These are phyloP conservation scores for Gymnothorax javanicus DNA, from an alignment of 2,797 vertebrate species.

Conservation along the genomic window DNA sequence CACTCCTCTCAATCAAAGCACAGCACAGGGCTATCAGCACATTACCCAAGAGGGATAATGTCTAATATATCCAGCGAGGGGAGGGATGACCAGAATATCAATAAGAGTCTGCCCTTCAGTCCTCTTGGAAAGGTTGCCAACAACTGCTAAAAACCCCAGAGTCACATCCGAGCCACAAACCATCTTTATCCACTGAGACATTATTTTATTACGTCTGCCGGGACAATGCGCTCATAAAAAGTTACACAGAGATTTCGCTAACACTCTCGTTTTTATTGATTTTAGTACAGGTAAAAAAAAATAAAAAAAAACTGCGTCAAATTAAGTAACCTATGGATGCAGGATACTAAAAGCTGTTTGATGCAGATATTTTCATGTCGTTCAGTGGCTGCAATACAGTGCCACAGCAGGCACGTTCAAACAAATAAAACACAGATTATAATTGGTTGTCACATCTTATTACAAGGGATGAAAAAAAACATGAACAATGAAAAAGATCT, in stretches of 20 bases:
- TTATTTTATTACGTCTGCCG: not conserved
- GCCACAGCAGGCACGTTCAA: not conserved
- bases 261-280: not conserved
- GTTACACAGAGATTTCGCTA: not conserved
- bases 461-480: not conserved
- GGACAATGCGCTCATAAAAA: not conserved
- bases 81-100: slow-evolving; percentile 1
- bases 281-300: not conserved
- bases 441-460: not conserved
- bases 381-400: not conserved
- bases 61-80: not conserved
- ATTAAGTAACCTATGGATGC: not conserved
- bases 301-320: not conserved
- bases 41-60: not conserved
- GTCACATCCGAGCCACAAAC: not conserved
- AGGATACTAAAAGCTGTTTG: not conserved
- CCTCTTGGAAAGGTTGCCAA: not conserved
- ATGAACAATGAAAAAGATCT: not conserved
- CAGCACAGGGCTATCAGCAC: not conserved
- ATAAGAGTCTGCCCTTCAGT: not conserved
- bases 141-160: not conserved
- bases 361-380: not conserved
- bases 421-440: not conserved
- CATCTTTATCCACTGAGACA: not conserved
- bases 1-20: not conserved